Evolutionary conservation across 2,797 vertebrate species (phyloP).

Genomic region (Chromobotia macracanthus): DNA sequence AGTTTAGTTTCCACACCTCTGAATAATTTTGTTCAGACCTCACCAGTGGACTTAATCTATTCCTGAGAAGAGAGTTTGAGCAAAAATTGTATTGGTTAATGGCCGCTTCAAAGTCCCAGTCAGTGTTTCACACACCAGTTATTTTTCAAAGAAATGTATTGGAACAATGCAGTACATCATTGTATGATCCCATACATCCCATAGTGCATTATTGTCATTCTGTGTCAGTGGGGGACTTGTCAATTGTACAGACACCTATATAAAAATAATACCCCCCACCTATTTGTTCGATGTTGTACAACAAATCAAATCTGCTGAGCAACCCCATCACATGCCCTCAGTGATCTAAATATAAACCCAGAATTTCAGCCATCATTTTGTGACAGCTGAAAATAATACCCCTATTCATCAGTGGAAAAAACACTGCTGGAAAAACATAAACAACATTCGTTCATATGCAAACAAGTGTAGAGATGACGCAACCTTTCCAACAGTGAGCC

Average conservation of each 20-base stretch:
- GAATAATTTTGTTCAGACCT: no score
- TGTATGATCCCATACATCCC: no score
- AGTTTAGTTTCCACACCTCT: no score
- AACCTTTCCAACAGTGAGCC: conserved; percentile 20
- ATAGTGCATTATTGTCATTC: no score
- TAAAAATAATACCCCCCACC: no score
- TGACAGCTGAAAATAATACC: conserved; percentile 73
- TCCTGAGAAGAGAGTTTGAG: no score
- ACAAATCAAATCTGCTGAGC: conserved; percentile 48
- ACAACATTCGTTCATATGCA: conserved; percentile 52
- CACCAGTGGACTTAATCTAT: no score
- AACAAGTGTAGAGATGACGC: conserved; percentile 39
- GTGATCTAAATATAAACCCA: conserved; percentile 64
- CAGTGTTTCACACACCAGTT: background rate
- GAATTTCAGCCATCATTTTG: conserved; percentile 63
- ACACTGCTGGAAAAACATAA: conserved; percentile 55
- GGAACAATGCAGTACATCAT: background rate
- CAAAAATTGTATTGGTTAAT: background rate
- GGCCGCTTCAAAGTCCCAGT: background rate
- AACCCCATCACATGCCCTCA: conserved; percentile 48
- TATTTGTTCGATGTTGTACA: conserved; percentile 19
- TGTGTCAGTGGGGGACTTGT: no score
- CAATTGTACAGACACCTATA: no score
- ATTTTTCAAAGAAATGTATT: background rate
- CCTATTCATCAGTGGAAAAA: conserved; percentile 59